A percentile compares a stretch with the other conserved stretches of the same genome.
Evolutionary conservation across 2,888 invertebrate species (phyloP).

Genomic region (Rotaria magnacalcarata): DNA sequence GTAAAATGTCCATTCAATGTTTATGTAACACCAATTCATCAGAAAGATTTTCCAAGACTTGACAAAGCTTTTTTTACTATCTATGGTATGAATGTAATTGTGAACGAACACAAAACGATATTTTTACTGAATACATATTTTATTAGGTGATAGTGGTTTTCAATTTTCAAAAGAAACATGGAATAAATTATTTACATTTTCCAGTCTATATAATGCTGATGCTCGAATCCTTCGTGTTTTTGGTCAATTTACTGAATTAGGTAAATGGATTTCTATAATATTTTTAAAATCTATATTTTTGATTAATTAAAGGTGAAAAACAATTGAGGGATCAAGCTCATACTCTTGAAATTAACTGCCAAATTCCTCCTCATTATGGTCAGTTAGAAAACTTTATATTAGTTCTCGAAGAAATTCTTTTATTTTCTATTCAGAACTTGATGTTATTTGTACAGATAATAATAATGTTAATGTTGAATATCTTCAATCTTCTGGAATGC

Average conservation of each 20-base stretch:
- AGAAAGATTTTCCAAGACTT: constrained; percentile 31
- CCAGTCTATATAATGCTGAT: neutral
- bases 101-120: too few relatives aligned
- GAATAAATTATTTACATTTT: constrained; percentile 24
- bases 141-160: neutral
- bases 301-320: neutral
- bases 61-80: constrained; percentile 36
- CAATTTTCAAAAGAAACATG: neutral
- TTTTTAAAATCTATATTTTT: too few relatives aligned
- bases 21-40: neutral
- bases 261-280: too few relatives aligned
- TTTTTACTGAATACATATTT: too few relatives aligned
- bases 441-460: constrained; percentile 31
- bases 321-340: constrained; percentile 4
- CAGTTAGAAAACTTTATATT: neutral
- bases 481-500: neutral
- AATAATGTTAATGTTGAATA: constrained; percentile 29
- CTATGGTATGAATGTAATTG: neutral
- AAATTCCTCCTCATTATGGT: constrained; percentile 14
- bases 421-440: neutral
- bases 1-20: constrained; percentile 24
- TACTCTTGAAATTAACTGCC: neutral
- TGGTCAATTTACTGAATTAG: neutral
- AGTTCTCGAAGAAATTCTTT: neutral
- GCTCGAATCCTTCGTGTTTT: neutral